Evolutionary conservation across 2,888 invertebrate species (phyloP).

Genomic region (Arctia plantaginis): DNA sequence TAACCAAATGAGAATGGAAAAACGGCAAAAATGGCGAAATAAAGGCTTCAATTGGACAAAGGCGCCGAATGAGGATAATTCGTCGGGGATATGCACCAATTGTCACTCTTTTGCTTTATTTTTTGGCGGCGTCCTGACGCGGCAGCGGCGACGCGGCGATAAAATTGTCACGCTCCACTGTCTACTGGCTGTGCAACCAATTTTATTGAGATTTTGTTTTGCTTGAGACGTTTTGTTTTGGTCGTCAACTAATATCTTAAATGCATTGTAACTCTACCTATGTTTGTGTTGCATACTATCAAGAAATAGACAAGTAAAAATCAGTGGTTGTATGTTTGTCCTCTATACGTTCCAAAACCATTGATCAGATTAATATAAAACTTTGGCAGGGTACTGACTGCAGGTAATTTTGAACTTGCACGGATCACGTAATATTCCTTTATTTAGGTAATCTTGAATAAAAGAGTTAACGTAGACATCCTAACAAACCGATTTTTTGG

Average conservation of each 20-base stretch:
- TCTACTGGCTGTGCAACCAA: conserved; percentile 36
- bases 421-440: no score
- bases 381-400: no score
- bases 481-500: neutral
- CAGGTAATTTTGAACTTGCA: no score
- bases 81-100: conserved; percentile 86
- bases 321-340: neutral
- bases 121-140: conserved; percentile 71
- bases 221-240: conserved; percentile 35
- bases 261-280: neutral
- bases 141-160: conserved; percentile 64
- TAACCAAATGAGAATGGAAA: conserved; percentile 86
- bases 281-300: neutral
- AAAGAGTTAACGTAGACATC: neutral
- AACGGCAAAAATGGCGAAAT: conserved; percentile 85
- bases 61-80: conserved; percentile 85
- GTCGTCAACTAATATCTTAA: conserved; percentile 34
- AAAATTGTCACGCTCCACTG: conserved; percentile 72
- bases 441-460: no score
- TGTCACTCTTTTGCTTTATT: conserved; percentile 83
- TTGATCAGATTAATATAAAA: neutral
- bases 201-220: conserved; percentile 51
- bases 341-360: neutral
- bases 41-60: conserved; percentile 85
- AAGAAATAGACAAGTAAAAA: neutral